Evolutionary conservation across 2,797 vertebrate species (phyloP), one percentile per base, ranked within the genome.

Genomic region (Pseudomugil gertrudae): DNA sequence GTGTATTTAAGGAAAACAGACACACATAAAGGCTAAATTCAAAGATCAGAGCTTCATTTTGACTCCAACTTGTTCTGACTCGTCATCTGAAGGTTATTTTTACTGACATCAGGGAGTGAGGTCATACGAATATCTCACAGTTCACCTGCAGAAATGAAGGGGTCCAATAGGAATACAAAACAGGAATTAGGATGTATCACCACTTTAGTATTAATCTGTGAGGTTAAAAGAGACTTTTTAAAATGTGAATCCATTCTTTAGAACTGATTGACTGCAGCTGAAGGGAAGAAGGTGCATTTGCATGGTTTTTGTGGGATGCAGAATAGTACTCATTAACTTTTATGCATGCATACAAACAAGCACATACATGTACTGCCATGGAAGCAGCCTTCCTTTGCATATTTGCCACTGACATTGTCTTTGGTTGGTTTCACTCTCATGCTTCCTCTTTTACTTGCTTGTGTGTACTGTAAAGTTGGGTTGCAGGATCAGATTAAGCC

Each of bases 401-500:
- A 66, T 78, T 80, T 73, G 33, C 43, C 24, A 11, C 55, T 64
- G 53, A 47, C 36, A 64, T 63, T 54, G 62, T 57, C 54, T 72
- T 47, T 45, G 11, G 66, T 51, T 26, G 30, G 57, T 17, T 55
- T 63, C 8, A n/a, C 54, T 50, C 14, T 50, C 3, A 30, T 48
- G 32, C 75, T 84, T 84, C 79, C 63, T 76, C 70, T 69, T 84
- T 72, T 72, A 26, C 24, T 26, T 33, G 26, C 29, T 0, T 54
- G 53, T 35, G 45, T 52, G 17, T 45, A 21, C 24, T 70, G 30
- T 54, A 32, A 1, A 48, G 45, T 69, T 47, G 23, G 38, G 40
- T 35, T 60, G 47, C 36, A 70, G 21, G 13, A 57, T 50, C 21
- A 47, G 11, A 65, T 32, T 2, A n/a, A 58, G 35, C 55, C 33